Evolutionary conservation across 1,140 invertebrate genomes (phyloP).

Genomic region (Temnothorax nylanderi): DNA sequence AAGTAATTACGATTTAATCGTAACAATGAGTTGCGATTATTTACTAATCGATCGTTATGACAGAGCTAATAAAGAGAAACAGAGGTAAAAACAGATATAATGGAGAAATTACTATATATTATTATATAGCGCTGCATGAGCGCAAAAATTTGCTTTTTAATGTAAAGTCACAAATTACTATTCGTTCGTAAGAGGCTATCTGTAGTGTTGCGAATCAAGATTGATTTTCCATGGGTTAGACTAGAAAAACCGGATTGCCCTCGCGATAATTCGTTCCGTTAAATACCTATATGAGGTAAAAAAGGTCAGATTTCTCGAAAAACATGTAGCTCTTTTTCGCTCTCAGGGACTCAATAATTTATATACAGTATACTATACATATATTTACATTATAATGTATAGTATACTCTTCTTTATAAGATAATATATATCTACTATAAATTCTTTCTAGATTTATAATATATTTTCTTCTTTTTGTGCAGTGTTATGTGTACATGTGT

Average conservation of each 20-base stretch:
- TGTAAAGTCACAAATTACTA: not conserved
- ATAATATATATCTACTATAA: not conserved
- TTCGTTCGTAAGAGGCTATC: not conserved
- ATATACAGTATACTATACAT: too few species aligned
- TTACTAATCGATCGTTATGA: not conserved
- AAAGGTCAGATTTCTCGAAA: not conserved
- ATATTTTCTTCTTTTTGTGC: not conserved
- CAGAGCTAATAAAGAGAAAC: not conserved
- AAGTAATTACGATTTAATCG: not conserved
- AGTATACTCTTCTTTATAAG: not conserved
- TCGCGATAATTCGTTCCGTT: not conserved
- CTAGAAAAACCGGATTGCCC: constrained; percentile 41
- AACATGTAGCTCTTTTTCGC: not conserved
- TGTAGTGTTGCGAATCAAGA: not conserved
- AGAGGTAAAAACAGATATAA: not conserved
- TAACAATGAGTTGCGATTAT: not conserved
- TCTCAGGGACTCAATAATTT: not conserved
- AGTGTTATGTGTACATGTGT: not conserved
- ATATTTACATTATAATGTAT: not conserved
- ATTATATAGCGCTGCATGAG: not conserved
- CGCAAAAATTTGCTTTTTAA: not conserved
- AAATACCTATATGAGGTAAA: not conserved
- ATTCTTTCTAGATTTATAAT: not conserved
- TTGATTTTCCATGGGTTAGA: not conserved
- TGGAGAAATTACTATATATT: not conserved